Conservation (phyloP, 2,888 invertebrate species). For the Branchipolynoe longqiensis region DNA sequence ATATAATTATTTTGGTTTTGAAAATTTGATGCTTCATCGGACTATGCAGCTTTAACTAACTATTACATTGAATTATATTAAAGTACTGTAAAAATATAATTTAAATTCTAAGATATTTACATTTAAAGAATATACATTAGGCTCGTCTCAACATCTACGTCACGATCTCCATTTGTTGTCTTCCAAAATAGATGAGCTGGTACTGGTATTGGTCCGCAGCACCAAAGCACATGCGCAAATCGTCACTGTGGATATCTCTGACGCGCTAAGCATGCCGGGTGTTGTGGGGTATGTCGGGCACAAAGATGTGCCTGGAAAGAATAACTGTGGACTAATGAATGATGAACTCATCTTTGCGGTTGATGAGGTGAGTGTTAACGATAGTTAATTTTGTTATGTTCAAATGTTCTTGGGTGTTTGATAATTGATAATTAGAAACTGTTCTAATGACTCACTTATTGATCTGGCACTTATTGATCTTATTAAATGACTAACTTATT, state of each 20-base stretch:
- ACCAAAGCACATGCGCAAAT: conserved; percentile 92
- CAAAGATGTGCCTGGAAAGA: conserved; percentile 87
- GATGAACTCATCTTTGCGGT: conserved; percentile 51
- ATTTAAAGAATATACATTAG: not conserved
- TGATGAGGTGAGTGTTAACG: conserved; percentile 40
- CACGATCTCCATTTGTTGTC: not conserved
- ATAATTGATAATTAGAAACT: no score
- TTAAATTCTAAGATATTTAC: not conserved
- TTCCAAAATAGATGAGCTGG: conserved; percentile 86
- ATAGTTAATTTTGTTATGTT: not conserved
- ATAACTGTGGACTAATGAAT: conserved; percentile 74
- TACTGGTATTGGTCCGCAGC: conserved; percentile 90
- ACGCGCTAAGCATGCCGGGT: conserved; percentile 89
- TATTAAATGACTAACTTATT: no score
- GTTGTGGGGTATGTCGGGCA: conserved; percentile 91
- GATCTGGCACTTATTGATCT: no score
- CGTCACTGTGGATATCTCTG: conserved; percentile 87
- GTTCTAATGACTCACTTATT: no score
- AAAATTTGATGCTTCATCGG: no score
- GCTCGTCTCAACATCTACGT: not conserved
- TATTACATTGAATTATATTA: not conserved
- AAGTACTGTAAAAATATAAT: not conserved
- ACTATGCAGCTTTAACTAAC: no score
- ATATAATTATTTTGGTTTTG: no score
- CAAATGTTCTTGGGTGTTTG: no score